Percentiles rank a stretch among this genome's conserved stretches.
Conservation (phyloP, 2,113 vertebrate genomes). For the Nycticebus coucang region DNA sequence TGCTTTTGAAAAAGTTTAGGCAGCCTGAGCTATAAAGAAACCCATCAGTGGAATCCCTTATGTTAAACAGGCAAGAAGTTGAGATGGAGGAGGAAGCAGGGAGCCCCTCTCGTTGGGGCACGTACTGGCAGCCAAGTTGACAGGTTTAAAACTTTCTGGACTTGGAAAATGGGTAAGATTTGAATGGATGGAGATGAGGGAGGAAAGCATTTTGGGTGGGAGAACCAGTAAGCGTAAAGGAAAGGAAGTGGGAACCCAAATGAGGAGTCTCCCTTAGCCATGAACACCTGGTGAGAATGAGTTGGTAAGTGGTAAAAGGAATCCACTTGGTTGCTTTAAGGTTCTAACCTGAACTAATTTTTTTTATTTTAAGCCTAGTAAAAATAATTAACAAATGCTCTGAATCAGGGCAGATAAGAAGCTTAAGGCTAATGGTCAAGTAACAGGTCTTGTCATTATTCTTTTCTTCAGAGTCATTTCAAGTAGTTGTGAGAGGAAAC, state of each 20-base stretch:
- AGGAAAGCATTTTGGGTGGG: background rate
- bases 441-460: background rate
- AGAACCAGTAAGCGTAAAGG: background rate
- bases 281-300: background rate
- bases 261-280: background rate
- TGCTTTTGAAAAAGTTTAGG: background rate
- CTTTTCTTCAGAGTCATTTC: constrained; percentile 91
- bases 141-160: background rate
- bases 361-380: background rate
- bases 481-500: constrained; percentile 96
- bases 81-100: background rate
- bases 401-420: background rate
- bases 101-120: background rate
- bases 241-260: background rate
- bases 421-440: background rate
- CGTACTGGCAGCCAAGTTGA: background rate
- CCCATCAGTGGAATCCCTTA: background rate
- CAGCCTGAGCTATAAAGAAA: background rate
- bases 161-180: background rate
- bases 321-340: background rate
- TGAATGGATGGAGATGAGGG: background rate
- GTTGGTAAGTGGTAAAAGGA: background rate
- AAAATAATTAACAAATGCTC: background rate
- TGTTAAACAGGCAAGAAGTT: constrained; percentile 17
- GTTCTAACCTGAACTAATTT: background rate